phyloP scores from a whole-genome alignment of 1,140 invertebrate genomes.

The Palaemon carinicauda region DNA sequence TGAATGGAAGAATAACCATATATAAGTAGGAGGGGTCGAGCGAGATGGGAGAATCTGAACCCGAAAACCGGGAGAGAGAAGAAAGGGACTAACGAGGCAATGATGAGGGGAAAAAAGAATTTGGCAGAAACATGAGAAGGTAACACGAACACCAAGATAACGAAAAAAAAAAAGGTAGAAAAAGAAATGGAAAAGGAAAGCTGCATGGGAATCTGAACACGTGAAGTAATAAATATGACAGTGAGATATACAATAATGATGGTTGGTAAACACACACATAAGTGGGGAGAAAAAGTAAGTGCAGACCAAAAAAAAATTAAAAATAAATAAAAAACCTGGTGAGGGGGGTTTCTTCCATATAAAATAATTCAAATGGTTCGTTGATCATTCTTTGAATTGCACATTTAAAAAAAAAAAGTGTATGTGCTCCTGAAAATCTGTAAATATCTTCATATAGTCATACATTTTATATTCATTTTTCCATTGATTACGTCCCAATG shows the following conservation, averaged over 20 bases:
- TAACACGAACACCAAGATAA: background rate
- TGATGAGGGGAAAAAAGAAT: too few species aligned
- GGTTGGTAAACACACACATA: background rate
- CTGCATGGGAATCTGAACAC: too few species aligned
- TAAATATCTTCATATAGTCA: too few species aligned
- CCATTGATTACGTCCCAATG: too few species aligned
- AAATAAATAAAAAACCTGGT: background rate
- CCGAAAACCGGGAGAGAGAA: background rate
- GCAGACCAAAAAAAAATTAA: background rate
- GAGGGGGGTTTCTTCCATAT: background rate
- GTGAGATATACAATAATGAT: too few species aligned
- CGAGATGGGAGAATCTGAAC: background rate
- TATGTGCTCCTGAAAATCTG: too few species aligned
- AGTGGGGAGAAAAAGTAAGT: background rate
- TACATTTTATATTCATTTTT: too few species aligned
- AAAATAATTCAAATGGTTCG: background rate
- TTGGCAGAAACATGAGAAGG: background rate
- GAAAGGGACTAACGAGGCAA: background rate
- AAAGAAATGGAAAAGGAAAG: background rate
- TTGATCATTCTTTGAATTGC: background rate
- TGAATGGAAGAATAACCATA: background rate
- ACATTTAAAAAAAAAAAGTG: background rate
- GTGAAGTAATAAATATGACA: too few species aligned
- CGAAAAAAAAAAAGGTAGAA: background rate
- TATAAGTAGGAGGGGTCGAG: background rate